Conservation (phyloP, 2,797 vertebrate species). For the Lophotriccus pileatus region DNA sequence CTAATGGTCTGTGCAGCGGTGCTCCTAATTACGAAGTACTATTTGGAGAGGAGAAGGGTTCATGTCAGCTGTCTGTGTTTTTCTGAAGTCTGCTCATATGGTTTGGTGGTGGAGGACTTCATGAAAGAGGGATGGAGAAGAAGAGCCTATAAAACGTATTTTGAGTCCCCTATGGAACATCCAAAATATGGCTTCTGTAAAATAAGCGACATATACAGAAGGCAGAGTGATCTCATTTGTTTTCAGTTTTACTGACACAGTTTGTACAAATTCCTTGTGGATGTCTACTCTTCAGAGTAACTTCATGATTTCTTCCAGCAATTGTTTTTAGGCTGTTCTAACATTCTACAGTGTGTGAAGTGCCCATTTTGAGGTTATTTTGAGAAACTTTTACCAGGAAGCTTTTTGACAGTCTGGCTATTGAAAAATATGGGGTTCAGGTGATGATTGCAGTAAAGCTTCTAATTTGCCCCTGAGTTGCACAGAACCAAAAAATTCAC, state of each 20-base stretch:
- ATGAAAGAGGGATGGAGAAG: not conserved
- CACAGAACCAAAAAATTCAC: not conserved
- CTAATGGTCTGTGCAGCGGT: not conserved
- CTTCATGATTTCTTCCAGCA: not conserved
- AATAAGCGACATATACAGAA: not conserved
- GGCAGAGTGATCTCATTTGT: not conserved
- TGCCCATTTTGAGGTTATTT: not conserved
- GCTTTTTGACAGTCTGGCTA: not conserved
- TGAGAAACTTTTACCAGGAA: not conserved
- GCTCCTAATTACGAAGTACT: not conserved
- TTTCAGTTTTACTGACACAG: not conserved
- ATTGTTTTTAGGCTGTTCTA: not conserved
- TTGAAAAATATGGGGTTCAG: not conserved
- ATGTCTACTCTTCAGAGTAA: not conserved
- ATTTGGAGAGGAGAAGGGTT: not conserved
- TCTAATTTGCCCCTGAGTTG: not conserved
- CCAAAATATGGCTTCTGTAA: not conserved
- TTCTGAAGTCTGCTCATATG: not conserved
- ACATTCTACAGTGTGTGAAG: rapidly evolving
- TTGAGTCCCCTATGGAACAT: not conserved
- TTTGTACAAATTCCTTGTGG: not conserved
- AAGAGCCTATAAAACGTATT: not conserved
- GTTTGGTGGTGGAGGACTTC: not conserved
- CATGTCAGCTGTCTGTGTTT: not conserved
- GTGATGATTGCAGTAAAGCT: not conserved